Evolutionary conservation across 2,113 vertebrate genomes (phyloP), one percentile per base, ranked within the genome.

Genomic region (Phrynocephalus versicolor): DNA sequence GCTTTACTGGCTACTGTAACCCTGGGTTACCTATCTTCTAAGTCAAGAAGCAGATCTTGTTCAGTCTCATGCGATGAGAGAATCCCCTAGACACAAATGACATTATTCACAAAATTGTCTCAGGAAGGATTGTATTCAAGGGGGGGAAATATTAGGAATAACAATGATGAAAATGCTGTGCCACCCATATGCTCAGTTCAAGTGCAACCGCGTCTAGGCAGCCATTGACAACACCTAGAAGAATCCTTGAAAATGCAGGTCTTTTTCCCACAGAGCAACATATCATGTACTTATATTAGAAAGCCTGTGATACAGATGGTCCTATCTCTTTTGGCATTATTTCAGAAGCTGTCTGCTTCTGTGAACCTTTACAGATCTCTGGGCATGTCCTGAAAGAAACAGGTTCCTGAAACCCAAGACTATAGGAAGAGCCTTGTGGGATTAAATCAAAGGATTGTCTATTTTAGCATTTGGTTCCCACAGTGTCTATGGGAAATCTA

Each of bases 11-110:
- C 78, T 74, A 64, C 78, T 74, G 84, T 86, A 81, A 86, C 84
- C 84, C 78, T 86, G 78, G 84, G 84, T 86, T 86, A 86, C 84
- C 78, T 37, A 65, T 81, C 78, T 73, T n/a, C 83, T 70, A 78
- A 16, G 65, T 86, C 70, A 81, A 81, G 84, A 65, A 81, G 60
- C 78, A 65, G 41, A 64, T 57, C 71, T 62, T 41, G 39, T 51
- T 86, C 58, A 64, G 35, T 58, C 60, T 86, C 12, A 30, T 45
- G 33, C 39, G 73, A 21, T 13, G 10, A 70, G 69, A 39, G 58
- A 74, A 74, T 73, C 27, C 39, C 78, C 60, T 57, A 62, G 58
- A 75, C 39, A 45, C 71, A 74, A 65, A 33, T 58, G 62, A 45
- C 35, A 23, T 80, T 80, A 64, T 81, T 74, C 58, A 71, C 57